These are phyloP conservation scores for Xylota sylvarum DNA, from an alignment of 2,888 invertebrate genomes.

Conservation along the genomic window DNA sequence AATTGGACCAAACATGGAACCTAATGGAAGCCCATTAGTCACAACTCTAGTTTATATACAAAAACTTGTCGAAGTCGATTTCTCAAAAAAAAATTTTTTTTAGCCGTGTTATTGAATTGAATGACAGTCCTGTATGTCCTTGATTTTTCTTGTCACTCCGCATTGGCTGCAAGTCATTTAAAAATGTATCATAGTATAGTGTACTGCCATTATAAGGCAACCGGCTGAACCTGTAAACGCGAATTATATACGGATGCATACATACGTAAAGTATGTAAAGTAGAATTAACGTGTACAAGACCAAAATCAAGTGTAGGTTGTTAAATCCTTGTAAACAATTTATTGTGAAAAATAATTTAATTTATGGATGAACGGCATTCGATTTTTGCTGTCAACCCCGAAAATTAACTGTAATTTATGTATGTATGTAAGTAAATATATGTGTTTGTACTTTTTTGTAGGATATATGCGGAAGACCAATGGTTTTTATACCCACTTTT, in stretches of 20 bases:
- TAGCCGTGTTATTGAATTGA: too few relatives aligned
- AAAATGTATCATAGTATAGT: too few relatives aligned
- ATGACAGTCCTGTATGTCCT: too few relatives aligned
- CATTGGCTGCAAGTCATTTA: too few relatives aligned
- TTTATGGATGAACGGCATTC: conserved; percentile 14
- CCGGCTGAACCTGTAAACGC: background rate
- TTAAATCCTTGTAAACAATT: conserved; percentile 25
- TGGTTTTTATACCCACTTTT: background rate
- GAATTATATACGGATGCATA: background rate
- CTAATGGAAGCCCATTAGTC: too few relatives aligned
- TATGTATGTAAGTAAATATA: background rate
- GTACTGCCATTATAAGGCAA: background rate
- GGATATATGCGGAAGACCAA: background rate
- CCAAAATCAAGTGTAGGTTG: background rate
- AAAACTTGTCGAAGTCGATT: too few relatives aligned
- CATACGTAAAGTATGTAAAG: background rate
- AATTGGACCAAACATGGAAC: too few relatives aligned
- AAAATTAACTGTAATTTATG: conserved; percentile 37
- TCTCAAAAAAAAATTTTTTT: too few relatives aligned
- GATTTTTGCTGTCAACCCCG: background rate
- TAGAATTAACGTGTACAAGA: background rate
- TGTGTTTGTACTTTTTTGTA: background rate
- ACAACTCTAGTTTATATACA: too few relatives aligned
- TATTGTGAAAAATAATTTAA: conserved; percentile 27
- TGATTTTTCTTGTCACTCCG: background rate